Conservation (phyloP, 2,797 vertebrate species). For the Pseudochirops cupreus region DNA sequence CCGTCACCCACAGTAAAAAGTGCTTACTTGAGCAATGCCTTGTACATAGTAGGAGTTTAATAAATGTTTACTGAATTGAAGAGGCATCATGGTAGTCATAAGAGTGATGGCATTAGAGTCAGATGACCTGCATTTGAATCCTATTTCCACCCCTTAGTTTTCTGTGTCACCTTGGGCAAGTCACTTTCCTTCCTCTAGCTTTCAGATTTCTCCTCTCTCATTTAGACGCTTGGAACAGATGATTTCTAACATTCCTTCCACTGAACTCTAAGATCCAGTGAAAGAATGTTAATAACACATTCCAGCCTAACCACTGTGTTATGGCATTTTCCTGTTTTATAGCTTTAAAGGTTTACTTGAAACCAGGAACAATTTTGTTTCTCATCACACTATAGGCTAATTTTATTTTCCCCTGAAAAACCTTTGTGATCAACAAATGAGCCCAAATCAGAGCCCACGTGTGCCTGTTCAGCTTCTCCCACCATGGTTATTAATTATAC, state of each 20-base stretch:
- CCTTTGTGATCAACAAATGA: conserved; percentile 59
- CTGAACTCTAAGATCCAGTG: background rate
- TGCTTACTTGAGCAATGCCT: background rate
- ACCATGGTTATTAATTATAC: conserved; percentile 56
- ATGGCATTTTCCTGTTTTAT: background rate
- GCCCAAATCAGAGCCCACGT: conserved; percentile 59
- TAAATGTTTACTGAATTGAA: background rate
- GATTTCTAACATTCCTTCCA: background rate
- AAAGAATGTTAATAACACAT: conserved; percentile 22
- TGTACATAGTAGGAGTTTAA: background rate
- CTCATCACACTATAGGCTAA: conserved; percentile 39
- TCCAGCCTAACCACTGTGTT: conserved; percentile 5
- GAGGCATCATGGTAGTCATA: background rate
- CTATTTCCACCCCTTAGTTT: background rate
- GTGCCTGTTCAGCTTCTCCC: conserved; percentile 51
- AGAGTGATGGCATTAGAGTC: background rate
- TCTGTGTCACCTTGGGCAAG: background rate
- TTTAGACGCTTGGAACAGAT: background rate
- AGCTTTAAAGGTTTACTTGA: conserved; percentile 40
- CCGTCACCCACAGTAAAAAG: too few species aligned
- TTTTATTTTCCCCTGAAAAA: conserved; percentile 58
- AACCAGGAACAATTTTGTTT: conserved; percentile 41
- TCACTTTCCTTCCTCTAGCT: conserved; percentile 9
- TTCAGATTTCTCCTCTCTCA: conserved; percentile 7
- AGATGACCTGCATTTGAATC: background rate